A percentile compares a stretch with the other conserved stretches of the same genome.
phyloP scores from a whole-genome alignment of 2,888 invertebrate genomes.

The Octodonta nipae region DNA sequence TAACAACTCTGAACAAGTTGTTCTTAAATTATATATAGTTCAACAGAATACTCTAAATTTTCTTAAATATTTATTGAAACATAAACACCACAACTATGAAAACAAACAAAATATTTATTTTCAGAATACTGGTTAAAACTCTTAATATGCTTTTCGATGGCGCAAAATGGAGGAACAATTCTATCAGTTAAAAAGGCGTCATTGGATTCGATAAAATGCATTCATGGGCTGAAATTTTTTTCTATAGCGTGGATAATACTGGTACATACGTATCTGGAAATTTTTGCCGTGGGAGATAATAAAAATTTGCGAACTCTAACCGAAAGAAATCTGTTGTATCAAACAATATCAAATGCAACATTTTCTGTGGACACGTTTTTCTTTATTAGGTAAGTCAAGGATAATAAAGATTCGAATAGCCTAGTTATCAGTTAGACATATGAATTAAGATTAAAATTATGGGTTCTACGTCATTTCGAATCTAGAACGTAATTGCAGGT shows the following conservation, averaged over 20 bases:
- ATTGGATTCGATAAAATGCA: slow-evolving; percentile 56
- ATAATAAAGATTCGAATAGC: neutral
- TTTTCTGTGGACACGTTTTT: slow-evolving; percentile 80
- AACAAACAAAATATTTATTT: too few relatives aligned
- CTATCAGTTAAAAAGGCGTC: slow-evolving; percentile 52
- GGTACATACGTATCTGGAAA: slow-evolving; percentile 71
- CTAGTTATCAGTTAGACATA: too few relatives aligned
- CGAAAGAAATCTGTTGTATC: slow-evolving; percentile 65
- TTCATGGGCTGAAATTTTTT: slow-evolving; percentile 65
- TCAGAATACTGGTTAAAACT: slow-evolving; percentile 47
- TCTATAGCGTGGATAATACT: slow-evolving; percentile 72
- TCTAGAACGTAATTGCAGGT: too few relatives aligned
- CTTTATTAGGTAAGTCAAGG: slow-evolving; percentile 58
- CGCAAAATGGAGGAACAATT: slow-evolving; percentile 62
- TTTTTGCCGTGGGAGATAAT: slow-evolving; percentile 64
- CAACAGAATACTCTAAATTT: too few relatives aligned
- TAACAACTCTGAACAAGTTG: too few relatives aligned
- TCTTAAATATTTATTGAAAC: too few relatives aligned
- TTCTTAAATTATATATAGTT: too few relatives aligned
- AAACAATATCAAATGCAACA: slow-evolving; percentile 72
- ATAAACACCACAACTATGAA: too few relatives aligned
- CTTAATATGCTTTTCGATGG: slow-evolving; percentile 46
- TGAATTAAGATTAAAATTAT: too few relatives aligned
- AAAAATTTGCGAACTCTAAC: slow-evolving; percentile 58
- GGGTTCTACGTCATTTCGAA: too few relatives aligned